phyloP scores from a whole-genome alignment of 2,888 invertebrate species.

The Iphiclides podalirius region DNA sequence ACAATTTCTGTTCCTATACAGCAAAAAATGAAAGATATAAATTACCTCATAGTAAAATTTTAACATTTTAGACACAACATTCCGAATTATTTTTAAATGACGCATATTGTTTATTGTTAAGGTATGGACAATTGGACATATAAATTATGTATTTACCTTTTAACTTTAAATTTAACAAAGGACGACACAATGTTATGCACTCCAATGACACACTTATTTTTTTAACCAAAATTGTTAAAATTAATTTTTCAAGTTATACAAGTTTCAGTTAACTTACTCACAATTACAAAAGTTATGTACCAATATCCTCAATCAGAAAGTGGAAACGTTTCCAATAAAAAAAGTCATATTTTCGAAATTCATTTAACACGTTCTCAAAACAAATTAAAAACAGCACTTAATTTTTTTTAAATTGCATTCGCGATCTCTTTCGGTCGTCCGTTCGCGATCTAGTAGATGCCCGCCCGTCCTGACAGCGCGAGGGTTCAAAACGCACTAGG shows the following conservation, averaged over 20 bases:
- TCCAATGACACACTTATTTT: background rate
- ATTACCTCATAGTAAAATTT: too few species aligned
- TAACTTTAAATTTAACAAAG: background rate
- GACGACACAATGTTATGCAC: background rate
- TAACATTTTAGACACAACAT: too few species aligned
- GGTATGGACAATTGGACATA: background rate
- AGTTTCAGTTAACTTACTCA: background rate
- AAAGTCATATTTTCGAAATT: background rate
- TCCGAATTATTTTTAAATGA: too few species aligned
- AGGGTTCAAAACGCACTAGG: slow-evolving; percentile 52
- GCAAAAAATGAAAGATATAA: too few species aligned
- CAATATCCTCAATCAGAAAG: background rate
- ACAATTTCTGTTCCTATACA: too few species aligned
- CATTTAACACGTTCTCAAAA: background rate
- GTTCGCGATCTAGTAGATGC: slow-evolving; percentile 7
- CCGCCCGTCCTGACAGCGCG: slow-evolving; percentile 36
- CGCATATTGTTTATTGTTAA: too few species aligned
- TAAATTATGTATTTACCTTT: background rate
- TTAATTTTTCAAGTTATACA: background rate
- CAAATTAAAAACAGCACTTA: slow-evolving; percentile 10
- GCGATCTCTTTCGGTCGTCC: slow-evolving; percentile 32
- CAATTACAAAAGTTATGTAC: background rate
- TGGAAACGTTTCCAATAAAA: background rate
- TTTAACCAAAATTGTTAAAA: background rate
- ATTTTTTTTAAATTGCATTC: slow-evolving; percentile 35